Percentiles rank a stretch among this genome's conserved stretches.
phyloP scores from a whole-genome alignment of 1,140 invertebrate species.

The Sinonovacula constricta region DNA sequence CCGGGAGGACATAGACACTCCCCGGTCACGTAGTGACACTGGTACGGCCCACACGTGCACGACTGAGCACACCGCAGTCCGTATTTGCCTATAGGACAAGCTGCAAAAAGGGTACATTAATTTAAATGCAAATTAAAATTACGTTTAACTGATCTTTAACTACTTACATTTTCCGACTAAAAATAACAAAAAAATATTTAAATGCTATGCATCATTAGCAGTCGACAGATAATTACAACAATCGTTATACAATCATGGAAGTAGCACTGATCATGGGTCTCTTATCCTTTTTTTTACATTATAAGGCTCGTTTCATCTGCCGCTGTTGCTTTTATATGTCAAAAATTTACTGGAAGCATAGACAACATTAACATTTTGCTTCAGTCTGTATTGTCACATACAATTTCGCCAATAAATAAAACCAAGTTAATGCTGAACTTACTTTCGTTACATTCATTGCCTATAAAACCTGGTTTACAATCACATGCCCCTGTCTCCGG shows the following conservation, averaged over 20 bases:
- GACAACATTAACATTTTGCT: background rate
- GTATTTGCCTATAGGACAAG: conserved; percentile 88
- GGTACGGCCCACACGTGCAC: conserved; percentile 85
- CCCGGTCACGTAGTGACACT: conserved; percentile 83
- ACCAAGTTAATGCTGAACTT: conserved; percentile 11
- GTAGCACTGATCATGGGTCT: background rate
- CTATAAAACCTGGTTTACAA: conserved; percentile 77
- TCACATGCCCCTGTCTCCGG: conserved; percentile 85
- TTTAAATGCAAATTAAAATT: no score
- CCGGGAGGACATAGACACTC: conserved; percentile 92
- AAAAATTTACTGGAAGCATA: background rate
- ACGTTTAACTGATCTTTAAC: no score
- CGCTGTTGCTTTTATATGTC: background rate
- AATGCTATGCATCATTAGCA: no score
- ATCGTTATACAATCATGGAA: no score
- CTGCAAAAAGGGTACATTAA: no score
- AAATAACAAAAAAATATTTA: no score
- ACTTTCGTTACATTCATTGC: conserved; percentile 73
- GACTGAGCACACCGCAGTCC: conserved; percentile 86
- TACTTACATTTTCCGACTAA: no score
- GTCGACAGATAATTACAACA: no score
- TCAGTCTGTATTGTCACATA: background rate
- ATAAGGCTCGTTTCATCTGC: background rate
- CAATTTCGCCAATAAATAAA: background rate
- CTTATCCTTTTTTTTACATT: background rate